Evolutionary conservation across 2,113 vertebrate genomes (phyloP).

Genomic region (Romanogobio albipinnatus): DNA sequence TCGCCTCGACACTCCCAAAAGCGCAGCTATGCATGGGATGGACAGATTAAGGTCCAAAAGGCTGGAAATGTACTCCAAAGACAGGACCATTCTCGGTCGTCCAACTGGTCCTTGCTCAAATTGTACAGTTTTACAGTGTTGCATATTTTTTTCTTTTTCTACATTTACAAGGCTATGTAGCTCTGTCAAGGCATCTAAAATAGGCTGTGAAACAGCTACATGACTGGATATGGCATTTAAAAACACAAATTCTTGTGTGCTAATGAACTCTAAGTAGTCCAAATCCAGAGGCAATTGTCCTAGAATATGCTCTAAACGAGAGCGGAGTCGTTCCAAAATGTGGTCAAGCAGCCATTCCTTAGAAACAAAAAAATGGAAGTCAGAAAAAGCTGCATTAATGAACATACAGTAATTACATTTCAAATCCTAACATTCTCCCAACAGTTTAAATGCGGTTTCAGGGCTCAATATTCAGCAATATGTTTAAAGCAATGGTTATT

Average conservation of each 20-base stretch:
- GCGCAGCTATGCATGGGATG: not conserved
- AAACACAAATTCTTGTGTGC: slow-evolving; percentile 35
- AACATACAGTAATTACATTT: too few relatives aligned
- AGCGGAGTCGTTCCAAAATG: slow-evolving; percentile 14
- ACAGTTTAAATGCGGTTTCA: too few relatives aligned
- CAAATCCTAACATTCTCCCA: too few relatives aligned
- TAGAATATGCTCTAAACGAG: not conserved
- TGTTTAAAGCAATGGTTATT: too few relatives aligned
- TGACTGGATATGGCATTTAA: slow-evolving; percentile 44
- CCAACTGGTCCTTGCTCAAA: slow-evolving; percentile 22
- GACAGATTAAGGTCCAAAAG: slow-evolving; percentile 16
- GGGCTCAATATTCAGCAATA: too few relatives aligned
- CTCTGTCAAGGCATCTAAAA: slow-evolving; percentile 22
- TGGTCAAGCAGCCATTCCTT: slow-evolving; percentile 23
- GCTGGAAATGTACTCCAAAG: not conserved
- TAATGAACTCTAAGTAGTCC: slow-evolving; percentile 31
- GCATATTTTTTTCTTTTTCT: not conserved
- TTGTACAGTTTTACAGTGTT: not conserved
- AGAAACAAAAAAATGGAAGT: not conserved
- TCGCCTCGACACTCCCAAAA: not conserved
- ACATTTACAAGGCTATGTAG: not conserved
- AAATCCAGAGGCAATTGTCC: slow-evolving; percentile 15
- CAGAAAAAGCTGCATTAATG: too few relatives aligned
- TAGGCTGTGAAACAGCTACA: slow-evolving; percentile 23
- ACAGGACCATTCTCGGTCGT: not conserved